A percentile compares a stretch with the other conserved stretches of the same genome.
Evolutionary conservation across 2,888 invertebrate species (phyloP).

Genomic region (Apoda limacodes): DNA sequence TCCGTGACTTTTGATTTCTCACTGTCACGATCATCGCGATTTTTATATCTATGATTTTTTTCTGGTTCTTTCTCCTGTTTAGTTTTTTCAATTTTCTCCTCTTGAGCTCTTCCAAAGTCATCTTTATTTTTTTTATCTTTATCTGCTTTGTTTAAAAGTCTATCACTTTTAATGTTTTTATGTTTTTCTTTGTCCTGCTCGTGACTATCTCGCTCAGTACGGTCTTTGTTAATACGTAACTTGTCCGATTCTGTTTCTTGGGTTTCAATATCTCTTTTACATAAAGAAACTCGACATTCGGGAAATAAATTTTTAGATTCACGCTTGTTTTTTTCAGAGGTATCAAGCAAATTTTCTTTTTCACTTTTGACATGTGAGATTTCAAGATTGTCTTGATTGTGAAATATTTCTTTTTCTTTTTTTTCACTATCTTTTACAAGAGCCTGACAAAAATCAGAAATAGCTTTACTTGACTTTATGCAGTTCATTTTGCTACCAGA

Average conservation of each 20-base stretch:
- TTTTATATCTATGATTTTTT: slow-evolving; percentile 33
- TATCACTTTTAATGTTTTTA: not conserved
- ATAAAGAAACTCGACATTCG: no score
- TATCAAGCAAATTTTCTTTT: slow-evolving; percentile 63
- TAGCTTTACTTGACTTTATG: no score
- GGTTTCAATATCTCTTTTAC: no score
- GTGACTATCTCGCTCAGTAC: slow-evolving; percentile 26
- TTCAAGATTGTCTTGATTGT: slow-evolving; percentile 29
- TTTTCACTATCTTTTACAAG: slow-evolving; percentile 31
- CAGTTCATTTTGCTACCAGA: no score
- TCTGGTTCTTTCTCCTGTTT: slow-evolving; percentile 39
- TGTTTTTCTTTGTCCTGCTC: slow-evolving; percentile 27
- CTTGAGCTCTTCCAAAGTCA: slow-evolving; percentile 32
- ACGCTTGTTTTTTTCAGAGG: slow-evolving; percentile 53
- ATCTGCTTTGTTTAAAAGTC: no score
- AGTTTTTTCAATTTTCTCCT: slow-evolving; percentile 32
- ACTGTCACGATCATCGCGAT: slow-evolving; percentile 34
- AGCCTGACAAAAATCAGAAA: slow-evolving; percentile 27
- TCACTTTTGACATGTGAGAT: slow-evolving; percentile 39
- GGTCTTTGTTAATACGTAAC: slow-evolving; percentile 56
- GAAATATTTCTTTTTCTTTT: slow-evolving; percentile 36
- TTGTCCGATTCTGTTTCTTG: no score
- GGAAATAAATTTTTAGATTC: no score
- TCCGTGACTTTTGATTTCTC: slow-evolving; percentile 45
- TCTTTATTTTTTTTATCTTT: slow-evolving; percentile 53